A percentile compares a stretch with the other conserved stretches of the same genome.
phyloP scores from a whole-genome alignment of 2,113 vertebrate genomes.

The pig (Sus scrofa) region T2T-Sscrofa CM000827.6:65402001-65402500 shows the following conservation, averaged over 20 bases:
- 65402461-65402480: conserved; percentile 27
- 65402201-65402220: not conserved
- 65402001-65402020: not conserved
- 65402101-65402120: too few species aligned
- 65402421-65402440: not conserved
- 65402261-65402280: not conserved
- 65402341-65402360: not conserved
- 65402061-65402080: not conserved
- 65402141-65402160: not conserved
- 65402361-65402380: not conserved
- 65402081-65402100: not conserved
- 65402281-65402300: not conserved
- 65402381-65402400: not conserved
- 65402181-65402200: not conserved
- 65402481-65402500: not conserved
- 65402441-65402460: conserved; percentile 3
- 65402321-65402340: not conserved
- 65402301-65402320: not conserved
- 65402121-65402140: not conserved
- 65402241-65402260: not conserved
- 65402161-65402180: not conserved
- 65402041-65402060: not conserved
- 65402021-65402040: not conserved
- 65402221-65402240: not conserved
- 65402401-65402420: not conserved